Evolutionary conservation across 2,888 invertebrate genomes (phyloP), one percentile per base, ranked within the genome.

Genomic region (Drosophila siamana): DNA sequence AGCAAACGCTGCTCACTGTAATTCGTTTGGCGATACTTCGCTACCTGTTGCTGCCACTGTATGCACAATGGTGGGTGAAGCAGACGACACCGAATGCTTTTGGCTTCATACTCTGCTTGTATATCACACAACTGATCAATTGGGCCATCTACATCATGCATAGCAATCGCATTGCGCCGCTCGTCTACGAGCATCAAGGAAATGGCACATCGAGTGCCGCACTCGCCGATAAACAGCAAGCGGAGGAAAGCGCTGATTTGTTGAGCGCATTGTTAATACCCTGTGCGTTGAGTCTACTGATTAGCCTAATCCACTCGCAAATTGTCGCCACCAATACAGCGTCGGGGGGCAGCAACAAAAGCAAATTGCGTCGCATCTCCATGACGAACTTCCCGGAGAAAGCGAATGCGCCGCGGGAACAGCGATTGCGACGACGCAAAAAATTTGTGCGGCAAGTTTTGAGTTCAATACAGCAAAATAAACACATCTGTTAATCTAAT

Each of bases 1-100:
- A 98, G 88, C 96, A 98, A 93, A 96, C 98, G 71, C 94, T 98
- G 92, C 94, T 96, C 44, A 96, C 97, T 41, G 97, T 98, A 69
- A 95, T 97, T 69, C 95, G 96, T 92, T 94, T 96, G 90, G 98
- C 98, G 5, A 93, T 97, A 54, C 93, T 96, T 68, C 94, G 98
- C 55, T 95, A 97, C 48, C 89, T 98, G 57, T 94, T 98, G 89
- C 93, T 98, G 61, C 99, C 99, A 3, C 93, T 96, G 15, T 95
- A 97, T 89, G 95, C 95, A 89, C 95, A 94, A 91, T 98, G 98
- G 98, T 98, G 97, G 97, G 95, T 95, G 36, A 95, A 95, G 86
- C 98, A 98, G 92, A 98, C 98, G 5, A 97, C 97, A 6, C 93
- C 94, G 4, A 93, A 94, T 69, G 95, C 97, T 76, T 97, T 96